Evolutionary conservation across 2,888 invertebrate genomes (phyloP), one percentile per base, ranked within the genome.

Genomic region (Crioceris asparagi): DNA sequence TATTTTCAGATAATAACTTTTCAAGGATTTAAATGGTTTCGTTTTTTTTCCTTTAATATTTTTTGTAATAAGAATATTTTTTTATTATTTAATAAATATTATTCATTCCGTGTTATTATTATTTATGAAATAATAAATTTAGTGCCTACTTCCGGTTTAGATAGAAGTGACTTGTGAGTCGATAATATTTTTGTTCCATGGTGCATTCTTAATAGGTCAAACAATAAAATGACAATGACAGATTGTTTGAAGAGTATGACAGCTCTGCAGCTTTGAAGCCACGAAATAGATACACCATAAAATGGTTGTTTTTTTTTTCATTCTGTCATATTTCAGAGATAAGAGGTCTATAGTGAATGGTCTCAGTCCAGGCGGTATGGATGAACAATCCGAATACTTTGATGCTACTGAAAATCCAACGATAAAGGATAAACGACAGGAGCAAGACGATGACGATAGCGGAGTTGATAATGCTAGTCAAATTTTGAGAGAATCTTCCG

Each of bases 321-420:
- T 21, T 8, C 10, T 11, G 5, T 15, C 32, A 4, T 35, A 4
- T 47, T 44, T 12, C 41, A 60, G 57, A 49, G 60, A 61, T 38
- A 54, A 51, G 45, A 51, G 54, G 40, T 53, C 50, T 57, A 67
- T 48, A 55, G 66, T 57, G 29, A 65, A 65, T 39, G 70, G 69
- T 45, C 67, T 66, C 40, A 67, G 71, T 67, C 71, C 74, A 17
- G 78, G 76, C 49, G n/a, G n/a, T 27, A 69, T 72, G 44, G 84
- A 84, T 37, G 85, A 85, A 41, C 70, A 77, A 5, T 84, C 85
- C 5, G 69, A 84, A 11, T 86, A 86, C 62, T 85, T 82, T 59
- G 85, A 86, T 66, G 84, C 84, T 3, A 77, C 83, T 1, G 82
- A 82, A 48, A 79, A 78, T 54, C 61, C 63, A 17, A 48, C 55